Evolutionary conservation across 92 coral and sea anemone genomes (phyloP).

Genomic region (Siderastrea radians): DNA sequence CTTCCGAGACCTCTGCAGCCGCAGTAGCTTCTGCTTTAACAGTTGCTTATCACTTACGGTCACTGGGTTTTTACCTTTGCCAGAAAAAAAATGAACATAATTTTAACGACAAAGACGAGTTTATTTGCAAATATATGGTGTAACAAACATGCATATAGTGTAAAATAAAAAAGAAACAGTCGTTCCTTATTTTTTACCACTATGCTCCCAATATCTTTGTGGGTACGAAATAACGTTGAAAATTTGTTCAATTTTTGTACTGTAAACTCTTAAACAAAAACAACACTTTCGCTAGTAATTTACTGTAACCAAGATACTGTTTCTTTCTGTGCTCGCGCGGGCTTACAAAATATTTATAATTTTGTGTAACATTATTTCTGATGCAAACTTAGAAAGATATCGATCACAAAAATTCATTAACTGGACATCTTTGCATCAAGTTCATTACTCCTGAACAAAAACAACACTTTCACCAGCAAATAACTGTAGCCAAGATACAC

Average conservation of each 20-base stretch:
- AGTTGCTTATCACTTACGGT: conserved; percentile 13
- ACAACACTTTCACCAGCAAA: conserved; percentile 26
- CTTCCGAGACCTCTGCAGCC: conserved; percentile 37
- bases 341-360: conserved; percentile 22
- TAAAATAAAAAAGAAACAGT: background rate
- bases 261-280: conserved; percentile 28
- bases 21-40: conserved; percentile 6
- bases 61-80: no score
- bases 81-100: no score
- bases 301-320: conserved; percentile 35
- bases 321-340: conserved; percentile 39
- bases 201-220: conserved; percentile 36
- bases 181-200: background rate
- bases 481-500: conserved; percentile 29
- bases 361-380: conserved; percentile 20
- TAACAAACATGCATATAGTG: conserved; percentile 7
- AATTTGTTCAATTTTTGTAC: conserved; percentile 22
- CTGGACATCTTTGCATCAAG: conserved; percentile 18
- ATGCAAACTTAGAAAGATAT: conserved; percentile 36
- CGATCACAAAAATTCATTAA: conserved; percentile 12
- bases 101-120: no score
- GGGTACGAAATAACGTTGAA: conserved; percentile 29
- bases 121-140: conserved; percentile 22
- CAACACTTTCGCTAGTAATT: conserved; percentile 18
- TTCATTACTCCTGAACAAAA: conserved; percentile 28